Conservation (phyloP, 2,797 vertebrate species). For the Setipinna tenuifilis region DNA sequence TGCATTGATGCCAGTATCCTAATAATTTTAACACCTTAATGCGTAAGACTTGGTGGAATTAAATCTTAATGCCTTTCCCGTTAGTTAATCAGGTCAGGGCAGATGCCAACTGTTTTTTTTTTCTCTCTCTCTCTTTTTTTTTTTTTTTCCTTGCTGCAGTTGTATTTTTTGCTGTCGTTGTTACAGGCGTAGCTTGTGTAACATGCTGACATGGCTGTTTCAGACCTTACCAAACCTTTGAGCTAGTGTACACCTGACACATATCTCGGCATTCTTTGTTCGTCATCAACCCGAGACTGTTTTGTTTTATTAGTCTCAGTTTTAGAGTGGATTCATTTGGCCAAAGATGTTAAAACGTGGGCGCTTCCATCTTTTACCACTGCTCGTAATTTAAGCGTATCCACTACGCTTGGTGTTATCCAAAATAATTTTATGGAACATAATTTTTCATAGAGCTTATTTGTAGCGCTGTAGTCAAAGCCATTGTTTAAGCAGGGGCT, state of each 20-base stretch:
- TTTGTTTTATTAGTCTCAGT: not conserved
- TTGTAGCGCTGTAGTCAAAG: not conserved
- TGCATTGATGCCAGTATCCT: not conserved
- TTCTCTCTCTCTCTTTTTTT: not conserved
- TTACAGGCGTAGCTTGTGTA: not conserved
- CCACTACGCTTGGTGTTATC: not conserved
- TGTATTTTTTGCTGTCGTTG: not conserved
- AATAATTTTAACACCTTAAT: not conserved
- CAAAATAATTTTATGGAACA: not conserved
- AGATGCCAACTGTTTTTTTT: not conserved
- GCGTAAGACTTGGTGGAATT: not conserved
- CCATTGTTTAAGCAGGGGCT: not conserved
- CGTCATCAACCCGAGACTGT: not conserved
- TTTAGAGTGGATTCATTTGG: not conserved
- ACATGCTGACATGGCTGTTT: slow-evolving; percentile 1
- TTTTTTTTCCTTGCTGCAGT: not conserved
- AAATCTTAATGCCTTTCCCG: not conserved
- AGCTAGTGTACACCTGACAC: not conserved
- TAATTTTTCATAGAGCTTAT: not conserved
- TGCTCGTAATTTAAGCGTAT: not conserved
- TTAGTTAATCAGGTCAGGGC: not conserved
- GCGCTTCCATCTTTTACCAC: not conserved
- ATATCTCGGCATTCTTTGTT: not conserved
- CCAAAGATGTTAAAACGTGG: not conserved
- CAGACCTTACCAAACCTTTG: not conserved